Evolutionary conservation across 1,140 invertebrate genomes (phyloP).

Genomic region (Zaprionus gabonicus): DNA sequence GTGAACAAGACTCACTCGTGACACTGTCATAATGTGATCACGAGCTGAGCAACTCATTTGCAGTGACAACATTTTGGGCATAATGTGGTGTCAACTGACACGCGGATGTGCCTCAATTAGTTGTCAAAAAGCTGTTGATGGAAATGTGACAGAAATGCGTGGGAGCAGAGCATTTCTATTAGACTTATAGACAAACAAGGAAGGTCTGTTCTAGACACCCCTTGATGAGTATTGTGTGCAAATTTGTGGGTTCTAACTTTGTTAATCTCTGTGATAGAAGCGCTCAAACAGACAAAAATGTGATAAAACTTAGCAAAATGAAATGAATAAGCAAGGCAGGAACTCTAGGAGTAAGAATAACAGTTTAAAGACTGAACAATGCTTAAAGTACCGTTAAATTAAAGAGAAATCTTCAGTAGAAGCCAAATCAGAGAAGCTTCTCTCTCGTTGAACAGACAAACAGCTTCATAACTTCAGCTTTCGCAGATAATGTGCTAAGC

Average conservation of each 20-base stretch:
- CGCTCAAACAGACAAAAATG: not conserved
- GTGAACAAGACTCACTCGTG: conserved; percentile 69
- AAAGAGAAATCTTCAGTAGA: too few species aligned
- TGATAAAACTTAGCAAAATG: not conserved
- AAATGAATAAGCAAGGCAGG: not conserved
- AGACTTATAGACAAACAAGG: not conserved
- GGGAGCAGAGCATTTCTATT: not conserved
- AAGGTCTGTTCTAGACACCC: not conserved
- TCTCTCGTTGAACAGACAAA: too few species aligned
- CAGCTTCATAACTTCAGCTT: not conserved
- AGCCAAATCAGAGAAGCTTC: too few species aligned
- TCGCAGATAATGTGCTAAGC: not conserved
- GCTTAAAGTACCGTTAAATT: too few species aligned
- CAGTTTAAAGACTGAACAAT: too few species aligned
- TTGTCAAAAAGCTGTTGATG: conserved; percentile 27
- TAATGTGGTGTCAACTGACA: conserved; percentile 37
- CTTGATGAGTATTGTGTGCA: not conserved
- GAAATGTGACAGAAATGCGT: not conserved
- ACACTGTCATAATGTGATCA: conserved; percentile 74
- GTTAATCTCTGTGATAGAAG: not conserved
- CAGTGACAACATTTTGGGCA: conserved; percentile 32
- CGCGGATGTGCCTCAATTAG: conserved; percentile 39
- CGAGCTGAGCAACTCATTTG: conserved; percentile 50
- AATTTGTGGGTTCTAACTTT: not conserved
- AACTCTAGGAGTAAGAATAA: too few species aligned